phyloP scores from a whole-genome alignment of 2,113 vertebrate genomes.

The Glaucidium brasilianum region DNA sequence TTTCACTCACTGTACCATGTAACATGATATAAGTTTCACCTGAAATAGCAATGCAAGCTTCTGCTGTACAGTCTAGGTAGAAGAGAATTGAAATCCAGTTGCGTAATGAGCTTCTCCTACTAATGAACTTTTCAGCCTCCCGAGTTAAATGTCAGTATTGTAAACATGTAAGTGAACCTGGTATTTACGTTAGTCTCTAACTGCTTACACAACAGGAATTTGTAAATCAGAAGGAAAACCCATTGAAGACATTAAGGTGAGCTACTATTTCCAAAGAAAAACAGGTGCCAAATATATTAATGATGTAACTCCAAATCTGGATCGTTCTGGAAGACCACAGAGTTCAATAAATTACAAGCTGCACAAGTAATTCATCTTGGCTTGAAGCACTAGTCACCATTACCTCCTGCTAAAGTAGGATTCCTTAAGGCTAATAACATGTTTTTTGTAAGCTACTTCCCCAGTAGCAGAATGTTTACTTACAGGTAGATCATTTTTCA shows the following conservation, averaged over 20 bases:
- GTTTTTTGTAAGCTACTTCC: neutral
- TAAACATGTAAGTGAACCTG: neutral
- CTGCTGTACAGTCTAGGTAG: neutral
- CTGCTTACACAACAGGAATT: neutral
- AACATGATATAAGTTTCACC: neutral
- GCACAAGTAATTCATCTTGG: constrained; percentile 22
- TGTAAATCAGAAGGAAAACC: neutral
- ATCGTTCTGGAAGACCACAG: constrained; percentile 3
- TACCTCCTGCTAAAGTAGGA: neutral
- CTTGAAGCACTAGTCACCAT: neutral
- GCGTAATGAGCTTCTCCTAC: neutral
- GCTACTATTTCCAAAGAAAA: neutral
- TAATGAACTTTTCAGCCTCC: neutral
- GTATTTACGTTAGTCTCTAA: neutral
- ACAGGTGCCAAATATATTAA: neutral
- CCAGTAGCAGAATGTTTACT: neutral
- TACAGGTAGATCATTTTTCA: neutral
- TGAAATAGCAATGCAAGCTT: neutral
- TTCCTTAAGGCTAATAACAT: constrained; percentile 3
- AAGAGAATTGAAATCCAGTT: neutral
- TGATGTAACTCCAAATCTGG: neutral
- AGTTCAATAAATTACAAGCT: constrained; percentile 18
- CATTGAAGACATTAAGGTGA: neutral
- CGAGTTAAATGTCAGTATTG: neutral
- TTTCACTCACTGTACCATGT: neutral